These are phyloP conservation scores for Thereuonema tuberculata DNA, from an alignment of 1,140 invertebrate genomes.

Conservation along the genomic window DNA sequence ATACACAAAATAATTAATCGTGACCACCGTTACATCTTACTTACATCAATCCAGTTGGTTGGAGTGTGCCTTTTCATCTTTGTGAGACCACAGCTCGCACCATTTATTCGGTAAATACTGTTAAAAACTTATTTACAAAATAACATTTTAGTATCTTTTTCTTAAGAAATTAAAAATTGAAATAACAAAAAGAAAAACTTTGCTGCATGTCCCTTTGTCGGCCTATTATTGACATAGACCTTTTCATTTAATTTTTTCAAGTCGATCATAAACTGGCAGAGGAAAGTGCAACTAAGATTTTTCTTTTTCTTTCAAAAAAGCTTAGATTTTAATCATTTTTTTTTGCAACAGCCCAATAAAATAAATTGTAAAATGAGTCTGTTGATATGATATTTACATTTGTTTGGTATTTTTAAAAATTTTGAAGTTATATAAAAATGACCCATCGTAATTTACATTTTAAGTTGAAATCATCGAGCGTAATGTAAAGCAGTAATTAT, in stretches of 20 bases:
- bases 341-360: no score
- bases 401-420: no score
- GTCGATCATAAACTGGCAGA: no score
- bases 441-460: no score
- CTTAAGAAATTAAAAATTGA: not conserved
- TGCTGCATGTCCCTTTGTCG: not conserved
- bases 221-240: not conserved
- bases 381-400: no score
- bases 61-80: conserved; percentile 96
- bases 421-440: no score
- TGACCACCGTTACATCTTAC: conserved; percentile 74
- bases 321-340: no score
- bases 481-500: no score
- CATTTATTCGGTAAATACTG: conserved; percentile 47
- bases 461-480: no score
- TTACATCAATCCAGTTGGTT: conserved; percentile 93
- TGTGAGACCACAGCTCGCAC: conserved; percentile 69
- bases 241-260: conserved; percentile 2
- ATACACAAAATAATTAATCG: conserved; percentile 80
- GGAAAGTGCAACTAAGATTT: no score
- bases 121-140: conserved; percentile 3
- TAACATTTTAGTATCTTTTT: conserved; percentile 2
- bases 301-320: no score
- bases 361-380: no score
- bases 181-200: not conserved